These are phyloP conservation scores for Mimachlamys varia DNA, from an alignment of 2,888 invertebrate genomes.

Conservation along the genomic window DNA sequence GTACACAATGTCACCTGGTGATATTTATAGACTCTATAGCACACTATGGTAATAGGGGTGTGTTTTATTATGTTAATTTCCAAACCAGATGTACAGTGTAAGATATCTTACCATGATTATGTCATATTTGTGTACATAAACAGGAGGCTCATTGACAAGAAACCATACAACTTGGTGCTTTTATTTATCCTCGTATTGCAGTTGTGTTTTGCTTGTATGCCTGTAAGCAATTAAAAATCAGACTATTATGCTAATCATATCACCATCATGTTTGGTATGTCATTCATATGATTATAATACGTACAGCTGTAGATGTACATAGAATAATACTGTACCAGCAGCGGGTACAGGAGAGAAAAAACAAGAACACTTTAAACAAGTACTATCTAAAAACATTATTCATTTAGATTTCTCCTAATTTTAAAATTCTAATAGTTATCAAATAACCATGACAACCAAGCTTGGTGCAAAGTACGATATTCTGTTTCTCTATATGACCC, in stretches of 20 bases:
- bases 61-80: neutral
- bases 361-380: neutral
- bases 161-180: conserved; percentile 24
- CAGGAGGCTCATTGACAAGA: neutral
- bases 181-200: conserved; percentile 17
- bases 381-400: neutral
- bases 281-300: neutral
- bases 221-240: neutral
- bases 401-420: neutral
- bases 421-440: no score
- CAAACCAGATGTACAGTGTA: neutral
- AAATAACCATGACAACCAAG: neutral
- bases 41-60: no score
- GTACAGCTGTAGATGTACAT: neutral
- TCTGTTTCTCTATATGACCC: neutral
- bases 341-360: neutral
- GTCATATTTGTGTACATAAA: neutral
- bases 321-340: neutral
- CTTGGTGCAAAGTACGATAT: neutral
- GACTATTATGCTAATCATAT: neutral
- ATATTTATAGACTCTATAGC: neutral
- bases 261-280: neutral
- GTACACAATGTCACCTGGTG: conserved; percentile 12
- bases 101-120: neutral
- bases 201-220: neutral